A percentile compares a stretch with the other conserved stretches of the same genome.
These are phyloP conservation scores for Portevinia maculata DNA, from an alignment of 2,888 invertebrate species.

Conservation along the genomic window DNA sequence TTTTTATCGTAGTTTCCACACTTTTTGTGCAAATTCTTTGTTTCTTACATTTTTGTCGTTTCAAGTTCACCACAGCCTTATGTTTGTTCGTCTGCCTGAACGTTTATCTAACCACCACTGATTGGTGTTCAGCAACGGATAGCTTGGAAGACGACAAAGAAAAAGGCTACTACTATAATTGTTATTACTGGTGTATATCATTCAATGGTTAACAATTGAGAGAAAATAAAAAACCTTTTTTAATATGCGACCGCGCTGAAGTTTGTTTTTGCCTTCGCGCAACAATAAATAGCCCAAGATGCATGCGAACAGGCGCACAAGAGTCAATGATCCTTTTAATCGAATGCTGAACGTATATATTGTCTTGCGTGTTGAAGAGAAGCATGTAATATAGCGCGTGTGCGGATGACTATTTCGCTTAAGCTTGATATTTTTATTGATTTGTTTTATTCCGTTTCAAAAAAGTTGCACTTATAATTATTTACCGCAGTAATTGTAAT, in stretches of 20 bases:
- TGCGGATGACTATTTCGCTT: slow-evolving; percentile 3
- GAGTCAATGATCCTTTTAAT: slow-evolving; percentile 63
- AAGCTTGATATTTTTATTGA: background rate
- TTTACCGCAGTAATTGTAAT: no score
- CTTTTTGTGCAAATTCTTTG: slow-evolving; percentile 59
- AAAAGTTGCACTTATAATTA: background rate
- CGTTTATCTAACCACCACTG: slow-evolving; percentile 43
- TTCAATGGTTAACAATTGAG: slow-evolving; percentile 70
- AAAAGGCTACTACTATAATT: slow-evolving; percentile 59
- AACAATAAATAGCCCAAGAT: slow-evolving; percentile 27
- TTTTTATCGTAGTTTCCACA: slow-evolving; percentile 53
- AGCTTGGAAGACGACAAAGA: slow-evolving; percentile 18
- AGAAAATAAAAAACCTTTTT: slow-evolving; percentile 67
- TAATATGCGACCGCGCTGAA: slow-evolving; percentile 44
- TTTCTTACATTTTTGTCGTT: slow-evolving; percentile 52
- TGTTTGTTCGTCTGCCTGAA: slow-evolving; percentile 39
- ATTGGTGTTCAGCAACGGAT: background rate
- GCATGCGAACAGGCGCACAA: slow-evolving; percentile 45
- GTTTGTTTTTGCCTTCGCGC: slow-evolving; percentile 10
- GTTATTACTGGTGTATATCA: slow-evolving; percentile 73
- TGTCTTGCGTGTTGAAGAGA: slow-evolving; percentile 10
- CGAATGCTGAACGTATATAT: slow-evolving; percentile 22
- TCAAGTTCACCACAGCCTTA: slow-evolving; percentile 55
- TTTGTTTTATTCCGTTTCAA: background rate
- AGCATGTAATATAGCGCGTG: slow-evolving; percentile 1